Percentiles rank a stretch among this genome's conserved stretches.
Evolutionary conservation across 1,140 invertebrate genomes (phyloP).

Genomic region (Aphidius gifuensis): DNA sequence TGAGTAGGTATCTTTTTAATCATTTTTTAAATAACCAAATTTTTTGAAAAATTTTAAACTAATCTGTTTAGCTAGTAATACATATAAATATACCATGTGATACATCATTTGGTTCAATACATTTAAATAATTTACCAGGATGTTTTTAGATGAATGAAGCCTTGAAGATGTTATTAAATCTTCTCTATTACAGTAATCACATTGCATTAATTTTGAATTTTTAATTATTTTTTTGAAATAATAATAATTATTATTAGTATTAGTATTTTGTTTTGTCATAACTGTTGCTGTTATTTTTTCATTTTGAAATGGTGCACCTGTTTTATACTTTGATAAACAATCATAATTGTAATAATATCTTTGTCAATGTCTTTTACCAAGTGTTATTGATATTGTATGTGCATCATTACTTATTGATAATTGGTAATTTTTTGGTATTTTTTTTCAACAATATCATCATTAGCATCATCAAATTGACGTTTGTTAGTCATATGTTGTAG

Average conservation of each 20-base stretch:
- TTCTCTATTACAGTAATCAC: slow-evolving; percentile 24
- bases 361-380: background rate
- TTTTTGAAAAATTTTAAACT: too few species aligned
- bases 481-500: background rate
- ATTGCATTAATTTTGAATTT: slow-evolving; percentile 18
- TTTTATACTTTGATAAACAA: background rate
- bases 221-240: too few species aligned
- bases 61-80: too few species aligned
- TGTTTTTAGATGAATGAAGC: slow-evolving; percentile 21
- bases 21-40: too few species aligned
- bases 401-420: background rate
- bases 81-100: slow-evolving; percentile 41
- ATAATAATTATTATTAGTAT: too few species aligned
- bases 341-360: background rate
- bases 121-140: slow-evolving; percentile 5
- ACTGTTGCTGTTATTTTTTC: slow-evolving; percentile 19
- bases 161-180: slow-evolving; percentile 13
- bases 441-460: slow-evolving; percentile 33
- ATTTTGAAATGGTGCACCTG: slow-evolving; percentile 31
- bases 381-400: background rate
- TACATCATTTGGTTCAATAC: slow-evolving; percentile 13
- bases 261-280: background rate
- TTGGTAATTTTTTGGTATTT: background rate
- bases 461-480: slow-evolving; percentile 12
- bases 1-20: too few species aligned